Percentiles rank a stretch among this genome's conserved stretches.
Conservation (phyloP, 2,888 invertebrate species). For the Pristionchus exspectatus region DNA sequence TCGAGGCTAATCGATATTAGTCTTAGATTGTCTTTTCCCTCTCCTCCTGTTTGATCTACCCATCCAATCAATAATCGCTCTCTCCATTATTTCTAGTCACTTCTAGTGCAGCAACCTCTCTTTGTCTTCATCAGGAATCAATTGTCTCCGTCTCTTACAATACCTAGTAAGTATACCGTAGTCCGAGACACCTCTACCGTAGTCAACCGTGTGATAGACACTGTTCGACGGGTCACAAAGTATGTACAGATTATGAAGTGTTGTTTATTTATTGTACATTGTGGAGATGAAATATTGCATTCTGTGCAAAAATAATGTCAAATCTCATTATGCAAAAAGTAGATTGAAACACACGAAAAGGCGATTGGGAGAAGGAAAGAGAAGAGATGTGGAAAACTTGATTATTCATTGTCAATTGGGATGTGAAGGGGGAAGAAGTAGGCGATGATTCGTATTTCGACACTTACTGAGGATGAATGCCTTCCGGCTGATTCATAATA, state of each 20-base stretch:
- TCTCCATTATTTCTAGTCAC: constrained; percentile 14
- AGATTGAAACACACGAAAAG: constrained; percentile 30
- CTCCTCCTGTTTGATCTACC: neutral
- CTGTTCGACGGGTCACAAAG: constrained; percentile 9
- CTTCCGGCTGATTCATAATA: constrained; percentile 17
- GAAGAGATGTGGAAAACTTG: constrained; percentile 29
- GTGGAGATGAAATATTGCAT: constrained; percentile 12
- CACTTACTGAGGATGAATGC: neutral
- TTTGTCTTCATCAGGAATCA: constrained; percentile 20
- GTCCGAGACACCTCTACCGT: neutral
- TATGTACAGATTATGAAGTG: constrained; percentile 24
- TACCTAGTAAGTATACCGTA: neutral
- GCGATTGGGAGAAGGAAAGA: neutral
- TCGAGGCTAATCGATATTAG: neutral
- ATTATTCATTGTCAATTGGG: constrained; percentile 4
- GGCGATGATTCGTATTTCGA: neutral
- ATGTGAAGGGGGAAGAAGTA: neutral
- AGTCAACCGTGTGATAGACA: constrained; percentile 29
- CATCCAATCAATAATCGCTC: constrained; percentile 4
- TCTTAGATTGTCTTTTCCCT: neutral
- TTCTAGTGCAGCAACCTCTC: constrained; percentile 32
- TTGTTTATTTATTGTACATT: constrained; percentile 2
- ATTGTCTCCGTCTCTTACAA: neutral
- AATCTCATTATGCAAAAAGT: neutral
- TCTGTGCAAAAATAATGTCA: neutral